Conservation (phyloP, 2,797 vertebrate genomes). For the Fundulus diaphanus region DNA sequence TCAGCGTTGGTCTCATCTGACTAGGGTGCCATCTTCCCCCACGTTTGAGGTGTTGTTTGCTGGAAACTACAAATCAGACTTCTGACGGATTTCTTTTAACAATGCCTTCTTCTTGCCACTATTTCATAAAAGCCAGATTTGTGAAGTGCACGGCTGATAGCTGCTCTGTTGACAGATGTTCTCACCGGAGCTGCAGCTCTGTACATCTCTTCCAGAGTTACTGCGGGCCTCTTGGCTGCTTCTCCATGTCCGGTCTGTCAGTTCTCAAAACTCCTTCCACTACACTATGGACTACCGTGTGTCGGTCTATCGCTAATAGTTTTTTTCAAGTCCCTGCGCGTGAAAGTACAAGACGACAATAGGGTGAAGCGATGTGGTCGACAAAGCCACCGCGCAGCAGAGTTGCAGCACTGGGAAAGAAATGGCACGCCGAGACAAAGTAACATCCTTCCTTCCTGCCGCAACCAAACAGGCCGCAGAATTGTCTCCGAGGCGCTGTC, state of each 20-base stretch:
- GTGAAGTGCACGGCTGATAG: not conserved
- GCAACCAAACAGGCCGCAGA: not conserved
- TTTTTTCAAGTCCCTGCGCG: not conserved
- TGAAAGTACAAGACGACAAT: not conserved
- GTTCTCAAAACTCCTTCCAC: not conserved
- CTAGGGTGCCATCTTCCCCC: too few relatives aligned
- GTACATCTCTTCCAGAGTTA: not conserved
- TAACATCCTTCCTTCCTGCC: not conserved
- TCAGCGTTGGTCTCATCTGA: too few relatives aligned
- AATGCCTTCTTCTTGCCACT: not conserved
- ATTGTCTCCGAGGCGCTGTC: conserved; percentile 3
- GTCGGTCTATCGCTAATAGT: not conserved
- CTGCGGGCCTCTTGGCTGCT: too few relatives aligned
- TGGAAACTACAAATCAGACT: not conserved
- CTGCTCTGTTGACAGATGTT: too few relatives aligned
- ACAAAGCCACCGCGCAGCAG: not conserved
- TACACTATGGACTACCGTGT: not conserved
- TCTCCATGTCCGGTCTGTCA: not conserved
- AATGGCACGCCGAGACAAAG: not conserved
- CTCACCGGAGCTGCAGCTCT: not conserved
- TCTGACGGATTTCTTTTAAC: not conserved
- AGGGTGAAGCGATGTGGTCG: not conserved
- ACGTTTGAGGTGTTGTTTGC: not conserved
- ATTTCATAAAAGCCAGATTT: not conserved
- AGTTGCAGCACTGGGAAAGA: not conserved